Evolutionary conservation across 1,140 invertebrate species (phyloP).

Genomic region (Panagrolaimus sp.): DNA sequence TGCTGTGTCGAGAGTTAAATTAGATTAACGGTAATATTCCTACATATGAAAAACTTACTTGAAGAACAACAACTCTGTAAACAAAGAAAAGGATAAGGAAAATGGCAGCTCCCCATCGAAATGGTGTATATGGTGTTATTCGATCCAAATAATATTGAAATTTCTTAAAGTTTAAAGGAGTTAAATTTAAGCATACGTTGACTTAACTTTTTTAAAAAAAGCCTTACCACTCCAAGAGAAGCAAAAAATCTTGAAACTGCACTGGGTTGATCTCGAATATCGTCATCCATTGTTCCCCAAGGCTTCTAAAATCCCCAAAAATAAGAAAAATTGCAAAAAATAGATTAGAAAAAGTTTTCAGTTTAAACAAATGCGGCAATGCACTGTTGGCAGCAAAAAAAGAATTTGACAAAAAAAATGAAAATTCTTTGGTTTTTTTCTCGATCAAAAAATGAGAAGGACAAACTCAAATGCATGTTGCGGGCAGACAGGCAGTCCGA

Average conservation of each 20-base stretch:
- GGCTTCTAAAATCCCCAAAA: too few species aligned
- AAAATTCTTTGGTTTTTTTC: too few species aligned
- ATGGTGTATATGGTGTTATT: constrained; percentile 52
- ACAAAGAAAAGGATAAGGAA: constrained; percentile 35
- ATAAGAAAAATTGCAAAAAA: too few species aligned
- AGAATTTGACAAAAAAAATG: too few species aligned
- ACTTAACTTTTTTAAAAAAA: constrained; percentile 6
- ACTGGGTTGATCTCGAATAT: constrained; percentile 32
- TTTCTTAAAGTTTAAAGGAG: constrained; percentile 39
- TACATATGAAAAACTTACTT: constrained; percentile 25
- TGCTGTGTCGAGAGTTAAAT: too few species aligned
- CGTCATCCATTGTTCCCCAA: constrained; percentile 22
- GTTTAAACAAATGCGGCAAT: too few species aligned
- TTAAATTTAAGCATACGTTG: background rate
- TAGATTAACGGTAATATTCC: too few species aligned
- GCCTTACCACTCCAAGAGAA: constrained; percentile 35
- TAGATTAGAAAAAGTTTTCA: too few species aligned
- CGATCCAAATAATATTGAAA: constrained; percentile 59
- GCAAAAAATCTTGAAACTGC: constrained; percentile 22
- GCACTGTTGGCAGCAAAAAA: too few species aligned
- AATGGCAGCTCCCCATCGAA: constrained; percentile 53
- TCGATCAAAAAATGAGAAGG: too few species aligned
- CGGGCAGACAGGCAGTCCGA: too few species aligned
- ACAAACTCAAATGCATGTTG: too few species aligned
- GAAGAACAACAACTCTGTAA: constrained; percentile 36